A percentile compares a stretch with the other conserved stretches of the same genome.
These are phyloP conservation scores for Microhierax caerulescens DNA, from an alignment of 2,797 vertebrate species.

Conservation along the genomic window DNA sequence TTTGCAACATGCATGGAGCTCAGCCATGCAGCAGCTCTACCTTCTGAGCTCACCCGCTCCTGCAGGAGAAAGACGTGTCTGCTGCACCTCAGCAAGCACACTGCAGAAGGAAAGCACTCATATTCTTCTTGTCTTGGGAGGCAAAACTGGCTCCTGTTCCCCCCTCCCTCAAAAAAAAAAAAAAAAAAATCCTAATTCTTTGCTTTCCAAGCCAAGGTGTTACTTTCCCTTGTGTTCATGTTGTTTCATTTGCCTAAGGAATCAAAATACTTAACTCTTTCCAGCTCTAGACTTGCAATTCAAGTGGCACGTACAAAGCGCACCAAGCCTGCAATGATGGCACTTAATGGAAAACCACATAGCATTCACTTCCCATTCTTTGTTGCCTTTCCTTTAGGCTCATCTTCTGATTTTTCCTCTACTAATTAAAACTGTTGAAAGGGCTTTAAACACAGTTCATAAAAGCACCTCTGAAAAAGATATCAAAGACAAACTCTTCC, in stretches of 20 bases:
- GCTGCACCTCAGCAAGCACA: background rate
- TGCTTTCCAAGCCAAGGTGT: background rate
- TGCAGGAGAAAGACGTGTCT: background rate
- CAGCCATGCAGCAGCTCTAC: background rate
- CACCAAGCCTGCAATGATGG: background rate
- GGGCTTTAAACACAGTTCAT: background rate
- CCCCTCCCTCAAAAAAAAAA: background rate
- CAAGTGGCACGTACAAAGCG: background rate
- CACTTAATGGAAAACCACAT: background rate
- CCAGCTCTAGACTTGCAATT: background rate
- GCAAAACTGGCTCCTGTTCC: background rate
- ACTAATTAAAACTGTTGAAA: background rate
- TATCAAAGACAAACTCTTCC: background rate
- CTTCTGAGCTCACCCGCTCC: background rate
- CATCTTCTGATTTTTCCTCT: background rate
- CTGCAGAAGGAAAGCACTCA: background rate
- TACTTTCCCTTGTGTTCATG: background rate
- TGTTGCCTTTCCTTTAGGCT: background rate
- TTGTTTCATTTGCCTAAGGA: background rate
- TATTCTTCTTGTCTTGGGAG: background rate
- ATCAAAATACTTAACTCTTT: background rate
- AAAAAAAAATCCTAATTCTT: background rate
- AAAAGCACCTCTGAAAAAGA: background rate
- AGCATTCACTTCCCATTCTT: background rate
- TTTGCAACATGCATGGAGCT: rapidly evolving